These are phyloP conservation scores for Thinocorus orbignyianus DNA, from an alignment of 2,113 vertebrate species.

Conservation along the genomic window DNA sequence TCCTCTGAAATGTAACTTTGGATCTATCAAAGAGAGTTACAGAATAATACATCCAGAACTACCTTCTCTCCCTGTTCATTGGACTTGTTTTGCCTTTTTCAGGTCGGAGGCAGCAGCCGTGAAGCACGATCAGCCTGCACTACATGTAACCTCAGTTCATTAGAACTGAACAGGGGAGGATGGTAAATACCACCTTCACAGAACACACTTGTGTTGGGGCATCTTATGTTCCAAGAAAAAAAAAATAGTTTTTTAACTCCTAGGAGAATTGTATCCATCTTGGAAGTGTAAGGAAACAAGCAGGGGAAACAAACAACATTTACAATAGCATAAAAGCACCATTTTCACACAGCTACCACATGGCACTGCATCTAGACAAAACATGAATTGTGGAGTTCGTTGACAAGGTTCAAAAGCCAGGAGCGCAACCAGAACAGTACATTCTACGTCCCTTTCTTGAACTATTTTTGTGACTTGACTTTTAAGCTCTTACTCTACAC, in stretches of 20 bases:
- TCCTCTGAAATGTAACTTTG: background rate
- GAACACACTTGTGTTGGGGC: background rate
- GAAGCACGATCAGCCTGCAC: background rate
- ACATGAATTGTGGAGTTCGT: background rate
- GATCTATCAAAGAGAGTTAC: background rate
- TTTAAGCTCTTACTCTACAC: background rate
- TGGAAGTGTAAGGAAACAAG: background rate
- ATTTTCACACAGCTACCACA: background rate
- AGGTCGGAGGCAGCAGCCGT: background rate
- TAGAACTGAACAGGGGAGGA: background rate
- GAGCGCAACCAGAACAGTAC: background rate
- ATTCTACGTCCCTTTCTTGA: background rate
- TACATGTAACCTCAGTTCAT: background rate
- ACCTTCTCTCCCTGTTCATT: background rate
- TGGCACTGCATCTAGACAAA: background rate
- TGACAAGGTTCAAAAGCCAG: background rate
- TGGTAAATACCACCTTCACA: slow-evolving; percentile 34
- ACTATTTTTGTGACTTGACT: background rate
- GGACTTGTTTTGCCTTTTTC: background rate
- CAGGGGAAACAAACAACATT: background rate
- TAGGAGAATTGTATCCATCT: background rate
- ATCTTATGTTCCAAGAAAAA: background rate
- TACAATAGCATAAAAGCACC: background rate
- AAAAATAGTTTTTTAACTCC: background rate
- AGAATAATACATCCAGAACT: background rate